These are phyloP conservation scores for Phymastichus coffea DNA, from an alignment of 1,140 invertebrate species.

Conservation along the genomic window DNA sequence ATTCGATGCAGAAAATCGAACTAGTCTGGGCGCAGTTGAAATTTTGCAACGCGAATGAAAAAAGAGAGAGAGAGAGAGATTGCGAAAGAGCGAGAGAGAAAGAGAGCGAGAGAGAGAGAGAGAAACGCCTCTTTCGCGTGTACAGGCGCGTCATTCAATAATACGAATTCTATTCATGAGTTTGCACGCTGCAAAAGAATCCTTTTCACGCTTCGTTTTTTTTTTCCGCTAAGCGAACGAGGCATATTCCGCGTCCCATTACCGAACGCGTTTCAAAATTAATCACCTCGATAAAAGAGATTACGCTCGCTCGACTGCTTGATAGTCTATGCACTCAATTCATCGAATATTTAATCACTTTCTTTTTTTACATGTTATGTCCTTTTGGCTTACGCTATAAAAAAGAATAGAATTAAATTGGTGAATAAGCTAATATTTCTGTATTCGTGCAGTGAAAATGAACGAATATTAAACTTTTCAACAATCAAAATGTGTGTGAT, in stretches of 20 bases:
- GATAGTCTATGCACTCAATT: no score
- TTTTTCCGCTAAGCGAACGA: not conserved
- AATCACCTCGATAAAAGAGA: not conserved
- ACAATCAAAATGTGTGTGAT: no score
- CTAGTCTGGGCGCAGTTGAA: slow-evolving; percentile 1
- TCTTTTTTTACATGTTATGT: no score
- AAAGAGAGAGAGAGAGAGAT: not conserved
- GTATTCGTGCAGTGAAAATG: no score
- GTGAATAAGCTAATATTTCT: no score
- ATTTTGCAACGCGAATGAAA: not conserved
- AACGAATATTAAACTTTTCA: no score
- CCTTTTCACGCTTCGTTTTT: not conserved
- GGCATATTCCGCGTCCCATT: not conserved
- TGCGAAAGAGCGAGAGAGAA: not conserved
- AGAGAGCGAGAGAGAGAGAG: not conserved
- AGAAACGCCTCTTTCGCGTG: not conserved
- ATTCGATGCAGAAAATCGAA: slow-evolving; percentile 36
- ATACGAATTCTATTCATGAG: slow-evolving; percentile 20
- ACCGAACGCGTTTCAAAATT: slow-evolving; percentile 6
- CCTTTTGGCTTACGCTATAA: no score
- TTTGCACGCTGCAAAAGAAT: not conserved
- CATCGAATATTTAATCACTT: no score
- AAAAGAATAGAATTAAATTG: no score
- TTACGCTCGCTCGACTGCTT: not conserved
- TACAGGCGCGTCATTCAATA: slow-evolving; percentile 6